Evolutionary conservation across 1,140 invertebrate species (phyloP).

Genomic region (Pachypsylla venusta): DNA sequence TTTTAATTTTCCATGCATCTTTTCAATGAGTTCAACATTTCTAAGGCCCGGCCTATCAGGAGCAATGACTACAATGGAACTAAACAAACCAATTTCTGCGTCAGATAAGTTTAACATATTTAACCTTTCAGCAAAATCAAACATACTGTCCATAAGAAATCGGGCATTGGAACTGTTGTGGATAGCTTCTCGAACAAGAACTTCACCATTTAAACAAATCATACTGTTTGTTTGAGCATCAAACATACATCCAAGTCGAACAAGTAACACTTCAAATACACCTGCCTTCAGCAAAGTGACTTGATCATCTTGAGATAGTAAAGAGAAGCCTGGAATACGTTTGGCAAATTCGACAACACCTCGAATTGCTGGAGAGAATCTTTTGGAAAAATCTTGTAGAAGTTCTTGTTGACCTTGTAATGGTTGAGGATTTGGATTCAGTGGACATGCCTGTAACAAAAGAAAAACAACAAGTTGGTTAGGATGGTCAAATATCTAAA

Average conservation of each 20-base stretch:
- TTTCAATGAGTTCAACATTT: conserved; percentile 79
- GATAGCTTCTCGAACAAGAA: conserved; percentile 75
- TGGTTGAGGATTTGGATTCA: conserved; percentile 82
- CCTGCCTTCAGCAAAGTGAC: conserved; percentile 91
- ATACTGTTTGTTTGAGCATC: conserved; percentile 77
- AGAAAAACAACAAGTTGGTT: conserved; percentile 31
- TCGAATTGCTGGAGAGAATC: conserved; percentile 88
- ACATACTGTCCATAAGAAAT: conserved; percentile 91
- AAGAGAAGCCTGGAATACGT: conserved; percentile 86
- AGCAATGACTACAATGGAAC: conserved; percentile 86
- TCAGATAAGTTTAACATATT: conserved; percentile 79
- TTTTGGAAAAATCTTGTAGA: conserved; percentile 75
- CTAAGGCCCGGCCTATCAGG: conserved; percentile 79
- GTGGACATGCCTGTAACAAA: conserved; percentile 74
- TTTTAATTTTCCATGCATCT: conserved; percentile 79
- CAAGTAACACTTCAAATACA: conserved; percentile 84
- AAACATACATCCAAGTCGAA: conserved; percentile 86
- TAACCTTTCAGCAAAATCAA: conserved; percentile 90
- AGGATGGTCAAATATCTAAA: no score
- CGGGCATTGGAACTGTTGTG: conserved; percentile 79
- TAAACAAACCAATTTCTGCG: conserved; percentile 85
- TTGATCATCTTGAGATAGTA: conserved; percentile 90
- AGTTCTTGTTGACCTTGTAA: conserved; percentile 58
- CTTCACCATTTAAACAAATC: conserved; percentile 82
- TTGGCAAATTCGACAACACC: conserved; percentile 97